phyloP scores from a whole-genome alignment of 2,113 vertebrate genomes.

The Albula glossodonta region DNA sequence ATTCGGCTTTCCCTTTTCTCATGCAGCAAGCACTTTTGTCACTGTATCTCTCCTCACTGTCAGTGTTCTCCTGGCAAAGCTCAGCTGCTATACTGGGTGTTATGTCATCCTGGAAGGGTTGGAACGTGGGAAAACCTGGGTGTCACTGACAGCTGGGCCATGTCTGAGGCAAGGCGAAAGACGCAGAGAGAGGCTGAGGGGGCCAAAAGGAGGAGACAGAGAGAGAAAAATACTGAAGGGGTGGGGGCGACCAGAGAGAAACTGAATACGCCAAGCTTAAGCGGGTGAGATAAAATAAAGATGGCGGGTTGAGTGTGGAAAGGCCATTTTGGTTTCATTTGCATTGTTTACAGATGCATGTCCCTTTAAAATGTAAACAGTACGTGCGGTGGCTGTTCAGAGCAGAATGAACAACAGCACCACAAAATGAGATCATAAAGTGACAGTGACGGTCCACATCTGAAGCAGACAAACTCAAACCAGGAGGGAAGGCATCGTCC shows the following conservation, averaged over 20 bases:
- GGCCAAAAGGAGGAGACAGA: conserved; percentile 43
- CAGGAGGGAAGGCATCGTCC: background rate
- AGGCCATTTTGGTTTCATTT: background rate
- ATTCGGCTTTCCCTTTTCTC: background rate
- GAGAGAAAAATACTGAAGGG: conserved; percentile 38
- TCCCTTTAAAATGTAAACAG: background rate
- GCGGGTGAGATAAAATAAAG: background rate
- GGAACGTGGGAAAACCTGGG: conserved; percentile 24
- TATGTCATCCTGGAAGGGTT: conserved; percentile 15
- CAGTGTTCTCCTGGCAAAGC: background rate
- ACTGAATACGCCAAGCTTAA: conserved; percentile 47
- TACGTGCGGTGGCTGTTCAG: background rate
- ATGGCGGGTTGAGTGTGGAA: background rate
- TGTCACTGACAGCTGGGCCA: conserved; percentile 20
- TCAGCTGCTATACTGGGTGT: background rate
- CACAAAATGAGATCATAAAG: background rate
- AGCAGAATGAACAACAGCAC: background rate
- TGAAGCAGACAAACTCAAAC: background rate
- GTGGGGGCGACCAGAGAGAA: conserved; percentile 18
- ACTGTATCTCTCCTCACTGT: background rate
- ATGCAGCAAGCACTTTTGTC: background rate
- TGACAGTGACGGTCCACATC: background rate
- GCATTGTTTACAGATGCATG: background rate
- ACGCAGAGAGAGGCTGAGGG: background rate
- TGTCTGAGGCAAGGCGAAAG: background rate